These are phyloP conservation scores for Parnassius smintheus DNA, from an alignment of 2,888 invertebrate genomes.

Conservation along the genomic window DNA sequence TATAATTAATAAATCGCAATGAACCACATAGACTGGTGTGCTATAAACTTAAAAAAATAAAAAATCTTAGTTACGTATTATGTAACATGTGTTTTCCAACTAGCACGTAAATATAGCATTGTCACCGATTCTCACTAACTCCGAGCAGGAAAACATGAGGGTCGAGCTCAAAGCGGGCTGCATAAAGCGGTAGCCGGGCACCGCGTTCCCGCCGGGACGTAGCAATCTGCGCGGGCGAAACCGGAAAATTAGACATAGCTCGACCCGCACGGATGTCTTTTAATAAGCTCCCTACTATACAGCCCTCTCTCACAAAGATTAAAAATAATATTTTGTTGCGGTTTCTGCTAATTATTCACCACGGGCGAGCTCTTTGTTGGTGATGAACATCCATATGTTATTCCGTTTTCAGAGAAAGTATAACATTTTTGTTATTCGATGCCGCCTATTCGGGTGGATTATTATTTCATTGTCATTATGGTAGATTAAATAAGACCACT, in stretches of 20 bases:
- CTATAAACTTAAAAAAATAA: no score
- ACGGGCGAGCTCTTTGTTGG: slow-evolving; percentile 1
- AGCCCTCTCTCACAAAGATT: slow-evolving; percentile 18
- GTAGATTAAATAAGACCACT: no score
- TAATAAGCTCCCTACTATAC: slow-evolving; percentile 26
- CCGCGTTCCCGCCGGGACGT: slow-evolving; percentile 45
- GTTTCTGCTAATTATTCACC: slow-evolving; percentile 16
- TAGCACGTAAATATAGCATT: slow-evolving; percentile 2
- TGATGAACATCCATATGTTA: not conserved
- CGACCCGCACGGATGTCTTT: slow-evolving; percentile 29
- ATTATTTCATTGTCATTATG: no score
- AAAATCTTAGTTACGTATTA: no score
- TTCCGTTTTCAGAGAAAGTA: not conserved
- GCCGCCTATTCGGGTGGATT: no score
- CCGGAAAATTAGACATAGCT: slow-evolving; percentile 77
- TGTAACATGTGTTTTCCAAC: not conserved
- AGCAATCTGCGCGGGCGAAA: slow-evolving; percentile 70
- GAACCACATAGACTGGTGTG: no score
- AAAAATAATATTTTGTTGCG: slow-evolving; percentile 26
- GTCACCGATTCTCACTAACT: slow-evolving; percentile 7
- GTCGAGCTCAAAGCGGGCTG: slow-evolving; percentile 17
- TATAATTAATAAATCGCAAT: no score
- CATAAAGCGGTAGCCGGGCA: slow-evolving; percentile 39
- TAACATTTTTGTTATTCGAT: no score
- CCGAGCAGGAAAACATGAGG: not conserved